phyloP scores from a whole-genome alignment of 2,797 vertebrate species.

The Galaxias olidus region DNA sequence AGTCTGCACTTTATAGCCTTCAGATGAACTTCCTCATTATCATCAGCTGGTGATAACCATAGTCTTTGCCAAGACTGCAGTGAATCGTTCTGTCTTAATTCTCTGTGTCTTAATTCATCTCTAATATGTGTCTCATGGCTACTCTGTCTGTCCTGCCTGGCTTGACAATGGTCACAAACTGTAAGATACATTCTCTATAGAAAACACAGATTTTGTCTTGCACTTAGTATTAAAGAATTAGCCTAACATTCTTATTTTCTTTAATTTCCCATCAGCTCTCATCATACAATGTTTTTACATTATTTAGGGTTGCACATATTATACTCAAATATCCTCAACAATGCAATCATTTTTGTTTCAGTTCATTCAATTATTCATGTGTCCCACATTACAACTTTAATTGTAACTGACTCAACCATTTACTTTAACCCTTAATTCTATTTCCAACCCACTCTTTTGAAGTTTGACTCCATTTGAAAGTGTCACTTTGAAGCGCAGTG shows the following conservation, averaged over 20 bases:
- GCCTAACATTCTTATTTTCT: slow-evolving; percentile 34
- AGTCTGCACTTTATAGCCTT: slow-evolving; percentile 62
- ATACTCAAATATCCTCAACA: background rate
- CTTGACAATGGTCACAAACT: slow-evolving; percentile 40
- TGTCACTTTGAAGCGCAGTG: too few species aligned
- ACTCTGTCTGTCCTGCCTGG: slow-evolving; percentile 44
- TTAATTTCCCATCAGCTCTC: background rate
- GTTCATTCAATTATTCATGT: too few species aligned
- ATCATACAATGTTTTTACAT: background rate
- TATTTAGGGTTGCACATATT: background rate
- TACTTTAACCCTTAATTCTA: too few species aligned
- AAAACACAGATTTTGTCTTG: slow-evolving; percentile 65
- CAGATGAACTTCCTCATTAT: slow-evolving; percentile 40
- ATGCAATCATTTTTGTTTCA: too few species aligned
- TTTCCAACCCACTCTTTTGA: too few species aligned
- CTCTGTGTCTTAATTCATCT: slow-evolving; percentile 55
- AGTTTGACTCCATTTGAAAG: too few species aligned
- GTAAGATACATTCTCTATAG: slow-evolving; percentile 54
- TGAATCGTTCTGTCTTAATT: slow-evolving; percentile 59
- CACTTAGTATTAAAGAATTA: slow-evolving; percentile 72
- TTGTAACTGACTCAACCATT: too few species aligned
- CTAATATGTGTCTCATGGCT: slow-evolving; percentile 30
- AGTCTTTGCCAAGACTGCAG: slow-evolving; percentile 56
- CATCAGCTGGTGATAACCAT: slow-evolving; percentile 51
- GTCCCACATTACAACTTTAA: too few species aligned